Base-by-base conservation (phyloP, 1,140 invertebrate species). In the Drosophila lacteicornis region DNA sequence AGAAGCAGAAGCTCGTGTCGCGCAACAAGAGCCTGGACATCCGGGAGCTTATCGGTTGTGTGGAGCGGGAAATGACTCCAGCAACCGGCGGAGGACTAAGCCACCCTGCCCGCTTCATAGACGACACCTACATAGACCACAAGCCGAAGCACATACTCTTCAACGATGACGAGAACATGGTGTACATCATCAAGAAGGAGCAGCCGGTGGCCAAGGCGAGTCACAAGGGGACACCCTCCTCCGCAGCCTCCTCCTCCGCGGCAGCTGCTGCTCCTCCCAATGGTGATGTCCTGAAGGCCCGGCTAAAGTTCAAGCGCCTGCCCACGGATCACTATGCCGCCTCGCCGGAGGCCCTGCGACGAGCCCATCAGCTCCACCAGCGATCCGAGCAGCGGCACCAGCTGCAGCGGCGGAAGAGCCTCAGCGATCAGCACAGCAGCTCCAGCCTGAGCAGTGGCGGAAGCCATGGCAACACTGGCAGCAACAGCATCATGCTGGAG, bases 11-110 rank as follows among this genome's bases (percentile, higher is more conserved):
- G 50, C 74, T 71, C 25, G 40, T 92, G 40, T 59, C 82, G 9
- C 79, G 91, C 11, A 92, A 92, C 62, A 92, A 92, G 38, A 92
- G 91, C 33, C 53, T 92, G 30, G 91, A 92, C 36, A 92, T 92
- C 4, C 66, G 91, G 7, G 91, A 92, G 40, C 68, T 92, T 2
- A 92, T 92, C 46, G 79, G 85, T 19, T 77, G 75, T 7, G 84
- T 91, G 38, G 90, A 92, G 22, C 59, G 75, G 15, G 85, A 92
- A 25, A 27, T 86, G 53, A 53, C 59, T 5, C 79, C 83, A 0
- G 38, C 42, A 0, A 19, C 59, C 11, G 58, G 42, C 22, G 17
- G 60, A 12, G 25, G 15, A 3, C 7, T 40, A 6, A 19, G 51
- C 13, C 62, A 73, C 15, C 50, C 70, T 7, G 46, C 75, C 19